Conservation (phyloP, 2,797 vertebrate species). For the Astyanax mexicanus region DNA sequence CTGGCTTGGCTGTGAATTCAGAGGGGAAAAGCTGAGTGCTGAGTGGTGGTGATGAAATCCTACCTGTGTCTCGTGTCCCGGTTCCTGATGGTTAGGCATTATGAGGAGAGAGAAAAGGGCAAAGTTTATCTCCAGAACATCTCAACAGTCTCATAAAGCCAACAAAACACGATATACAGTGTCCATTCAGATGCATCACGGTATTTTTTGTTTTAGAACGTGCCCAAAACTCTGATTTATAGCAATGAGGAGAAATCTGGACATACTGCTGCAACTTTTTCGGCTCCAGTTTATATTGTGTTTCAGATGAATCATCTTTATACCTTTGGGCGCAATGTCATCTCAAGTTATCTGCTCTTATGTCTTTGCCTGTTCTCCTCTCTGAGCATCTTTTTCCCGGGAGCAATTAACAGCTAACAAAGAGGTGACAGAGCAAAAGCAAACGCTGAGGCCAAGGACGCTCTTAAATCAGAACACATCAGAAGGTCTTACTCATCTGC, state of each 20-base stretch:
- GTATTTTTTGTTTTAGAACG: not conserved
- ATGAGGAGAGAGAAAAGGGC: constrained; percentile 40
- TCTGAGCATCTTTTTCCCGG: not conserved
- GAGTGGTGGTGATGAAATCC: constrained; percentile 5
- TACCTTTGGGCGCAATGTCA: constrained; percentile 9
- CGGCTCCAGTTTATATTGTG: not conserved
- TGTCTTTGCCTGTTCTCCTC: not conserved
- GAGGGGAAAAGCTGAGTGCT: constrained; percentile 30
- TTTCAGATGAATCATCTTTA: constrained; percentile 16
- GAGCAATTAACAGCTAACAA: constrained; percentile 27
- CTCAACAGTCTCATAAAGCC: constrained; percentile 17
- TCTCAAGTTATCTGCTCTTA: not conserved
- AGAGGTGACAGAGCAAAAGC: not conserved
- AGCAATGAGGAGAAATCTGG: not conserved
- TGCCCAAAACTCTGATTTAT: constrained; percentile 11
- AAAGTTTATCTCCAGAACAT: constrained; percentile 40
- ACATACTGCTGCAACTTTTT: not conserved
- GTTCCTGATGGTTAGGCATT: constrained; percentile 81
- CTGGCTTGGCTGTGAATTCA: constrained; percentile 66
- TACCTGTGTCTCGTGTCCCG: constrained; percentile 97
- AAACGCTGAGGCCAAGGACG: not conserved
- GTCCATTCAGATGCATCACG: not conserved
- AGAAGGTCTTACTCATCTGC: not conserved
- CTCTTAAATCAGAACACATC: not conserved
- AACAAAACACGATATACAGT: constrained; percentile 17